Evolutionary conservation across 2,888 invertebrate species (phyloP).

Genomic region (Polyploca ridens): DNA sequence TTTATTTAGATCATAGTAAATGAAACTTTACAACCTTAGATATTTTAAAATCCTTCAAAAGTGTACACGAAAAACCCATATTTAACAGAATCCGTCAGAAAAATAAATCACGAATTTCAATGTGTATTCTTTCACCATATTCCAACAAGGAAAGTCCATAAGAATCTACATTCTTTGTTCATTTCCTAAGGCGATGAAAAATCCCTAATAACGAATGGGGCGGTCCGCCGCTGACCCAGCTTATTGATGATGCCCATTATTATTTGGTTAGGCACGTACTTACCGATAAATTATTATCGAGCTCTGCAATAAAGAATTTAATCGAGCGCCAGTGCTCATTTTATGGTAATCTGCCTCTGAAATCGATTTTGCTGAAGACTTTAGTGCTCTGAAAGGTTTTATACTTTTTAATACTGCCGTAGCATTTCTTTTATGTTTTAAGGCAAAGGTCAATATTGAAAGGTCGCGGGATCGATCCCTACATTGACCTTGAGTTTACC

Average conservation of each 20-base stretch:
- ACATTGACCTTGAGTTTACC: too few species aligned
- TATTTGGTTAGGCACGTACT: constrained; percentile 51
- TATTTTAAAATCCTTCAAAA: too few species aligned
- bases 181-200: constrained; percentile 48
- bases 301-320: constrained; percentile 44
- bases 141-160: neutral
- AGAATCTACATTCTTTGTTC: constrained; percentile 41
- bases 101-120: neutral
- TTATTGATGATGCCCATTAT: constrained; percentile 57
- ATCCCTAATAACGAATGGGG: constrained; percentile 54
- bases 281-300: constrained; percentile 42
- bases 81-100: neutral
- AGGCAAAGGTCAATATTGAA: too few species aligned
- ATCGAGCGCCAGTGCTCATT: constrained; percentile 33
- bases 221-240: constrained; percentile 24
- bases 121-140: neutral
- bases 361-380: constrained; percentile 12
- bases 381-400: neutral
- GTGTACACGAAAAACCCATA: too few species aligned
- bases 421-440: too few species aligned
- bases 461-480: too few species aligned
- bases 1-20: too few species aligned
- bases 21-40: too few species aligned
- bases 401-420: constrained; percentile 4
- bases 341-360: constrained; percentile 21